Evolutionary conservation across 1,140 invertebrate species (phyloP).

Genomic region (Charaxes varanes): DNA sequence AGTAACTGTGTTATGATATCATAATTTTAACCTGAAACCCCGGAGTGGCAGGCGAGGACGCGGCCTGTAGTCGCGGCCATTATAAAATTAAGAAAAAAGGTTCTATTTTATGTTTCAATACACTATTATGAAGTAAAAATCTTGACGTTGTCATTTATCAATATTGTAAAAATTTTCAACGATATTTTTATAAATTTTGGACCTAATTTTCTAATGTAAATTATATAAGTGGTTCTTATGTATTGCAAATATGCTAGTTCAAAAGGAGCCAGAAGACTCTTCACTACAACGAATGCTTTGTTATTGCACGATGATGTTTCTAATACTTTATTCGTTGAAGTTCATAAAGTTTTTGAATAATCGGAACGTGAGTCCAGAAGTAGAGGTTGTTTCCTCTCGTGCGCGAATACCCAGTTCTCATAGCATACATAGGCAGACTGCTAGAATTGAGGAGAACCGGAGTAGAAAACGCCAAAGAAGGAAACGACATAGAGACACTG

Average conservation of each 20-base stretch:
- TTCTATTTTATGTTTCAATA: too few species aligned
- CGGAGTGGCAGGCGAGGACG: too few species aligned
- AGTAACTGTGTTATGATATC: too few species aligned
- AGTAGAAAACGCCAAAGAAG: slow-evolving; percentile 10
- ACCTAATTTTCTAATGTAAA: too few species aligned
- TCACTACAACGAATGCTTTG: slow-evolving; percentile 4
- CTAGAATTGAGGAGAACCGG: slow-evolving; percentile 1
- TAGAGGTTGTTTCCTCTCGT: not conserved
- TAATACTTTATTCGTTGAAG: slow-evolving; percentile 6
- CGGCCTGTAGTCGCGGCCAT: too few species aligned
- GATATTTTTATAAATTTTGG: slow-evolving; percentile 2
- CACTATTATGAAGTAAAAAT: too few species aligned
- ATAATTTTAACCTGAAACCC: too few species aligned
- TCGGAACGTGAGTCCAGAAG: not conserved
- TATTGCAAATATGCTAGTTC: slow-evolving; percentile 5
- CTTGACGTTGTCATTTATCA: slow-evolving; percentile 1
- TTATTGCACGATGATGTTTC: slow-evolving; percentile 6
- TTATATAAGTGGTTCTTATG: too few species aligned
- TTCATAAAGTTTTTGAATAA: slow-evolving; percentile 6
- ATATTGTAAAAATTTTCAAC: not conserved
- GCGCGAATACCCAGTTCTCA: not conserved
- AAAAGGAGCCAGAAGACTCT: slow-evolving; percentile 11
- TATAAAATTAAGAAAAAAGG: too few species aligned
- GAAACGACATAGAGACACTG: not conserved
- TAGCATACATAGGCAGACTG: not conserved